Base-by-base conservation (phyloP, 2,888 invertebrate genomes). In the Megastigmus dorsalis region DNA sequence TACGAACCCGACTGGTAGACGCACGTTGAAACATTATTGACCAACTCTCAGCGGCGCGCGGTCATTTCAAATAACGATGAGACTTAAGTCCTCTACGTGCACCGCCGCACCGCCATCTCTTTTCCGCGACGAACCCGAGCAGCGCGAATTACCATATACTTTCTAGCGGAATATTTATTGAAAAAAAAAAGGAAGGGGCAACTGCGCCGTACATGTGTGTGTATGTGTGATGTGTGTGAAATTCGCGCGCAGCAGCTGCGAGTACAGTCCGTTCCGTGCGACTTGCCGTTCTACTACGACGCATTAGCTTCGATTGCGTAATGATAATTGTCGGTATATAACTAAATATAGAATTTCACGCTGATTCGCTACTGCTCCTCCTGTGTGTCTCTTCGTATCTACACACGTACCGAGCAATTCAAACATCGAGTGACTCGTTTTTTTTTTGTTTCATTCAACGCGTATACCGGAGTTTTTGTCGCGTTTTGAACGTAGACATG, bases 311-410 rank as follows among this genome's bases (percentile, higher is more conserved):
- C 23, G 41, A 45, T 69, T 60, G 52, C 69, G 26, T 52, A 59
- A 59, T 59, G 28, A 50, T 68, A 68, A 68, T 68, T 57, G 68
- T 50, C 30, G 60, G 52, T 60, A 26, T n/a, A n/a, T 9, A 36
- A 57, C 36, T 69, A 69, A 60, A 69, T 69, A 69, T 69, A 69
- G 69, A 69, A 69, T 60, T 60, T 41, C 67, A 65, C 5, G 20
- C 9, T 13, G 20, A n/a, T n/a, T n/a, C n/a, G n/a, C n/a, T n/a
- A n/a, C n/a, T n/a, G n/a, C n/a, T n/a, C n/a, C n/a, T n/a, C n/a
- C n/a, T n/a, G n/a, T n/a, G n/a, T n/a, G n/a, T n/a, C n/a, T n/a
- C n/a, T n/a, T n/a, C n/a, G n/a, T n/a, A n/a, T n/a, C n/a, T n/a
- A n/a, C 23, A 23, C 63, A 10, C 15, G 15, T 55, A 55, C 67